phyloP scores from a whole-genome alignment of 2,113 vertebrate genomes.

The Uria lomvia region DNA sequence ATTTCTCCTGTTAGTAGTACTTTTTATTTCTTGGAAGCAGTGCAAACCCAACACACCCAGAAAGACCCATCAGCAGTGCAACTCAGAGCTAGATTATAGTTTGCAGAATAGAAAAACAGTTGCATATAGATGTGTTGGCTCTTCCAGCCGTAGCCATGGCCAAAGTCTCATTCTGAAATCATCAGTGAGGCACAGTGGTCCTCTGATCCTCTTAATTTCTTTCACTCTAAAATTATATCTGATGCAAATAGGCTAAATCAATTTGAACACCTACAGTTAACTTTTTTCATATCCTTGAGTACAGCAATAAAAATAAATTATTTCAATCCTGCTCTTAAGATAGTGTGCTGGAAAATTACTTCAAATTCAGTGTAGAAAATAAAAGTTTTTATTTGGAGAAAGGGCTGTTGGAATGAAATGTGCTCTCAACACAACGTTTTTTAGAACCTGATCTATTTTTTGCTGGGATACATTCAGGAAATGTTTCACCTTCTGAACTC shows the following conservation, averaged over 20 bases:
- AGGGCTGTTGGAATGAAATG: not conserved
- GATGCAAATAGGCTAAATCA: slow-evolving; percentile 21
- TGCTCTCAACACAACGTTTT: not conserved
- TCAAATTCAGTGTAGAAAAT: not conserved
- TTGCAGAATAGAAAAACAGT: not conserved
- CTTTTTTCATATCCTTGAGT: not conserved
- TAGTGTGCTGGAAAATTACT: not conserved
- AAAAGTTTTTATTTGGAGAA: not conserved
- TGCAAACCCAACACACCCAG: not conserved
- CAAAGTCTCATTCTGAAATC: not conserved
- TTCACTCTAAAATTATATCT: not conserved
- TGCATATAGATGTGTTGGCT: not conserved
- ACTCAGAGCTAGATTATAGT: not conserved
- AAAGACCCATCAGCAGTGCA: not conserved
- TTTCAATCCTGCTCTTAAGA: not conserved
- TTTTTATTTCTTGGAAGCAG: not conserved
- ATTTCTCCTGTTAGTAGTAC: not conserved
- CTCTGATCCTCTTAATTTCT: slow-evolving; percentile 23
- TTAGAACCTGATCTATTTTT: not conserved
- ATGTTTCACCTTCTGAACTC: not conserved
- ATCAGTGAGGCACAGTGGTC: not conserved
- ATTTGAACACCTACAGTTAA: not conserved
- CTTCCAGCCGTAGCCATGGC: not conserved
- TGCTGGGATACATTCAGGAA: not conserved
- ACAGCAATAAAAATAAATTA: not conserved